These are phyloP conservation scores for Papilio gigon DNA, from an alignment of 2,888 invertebrate genomes.

Conservation along the genomic window DNA sequence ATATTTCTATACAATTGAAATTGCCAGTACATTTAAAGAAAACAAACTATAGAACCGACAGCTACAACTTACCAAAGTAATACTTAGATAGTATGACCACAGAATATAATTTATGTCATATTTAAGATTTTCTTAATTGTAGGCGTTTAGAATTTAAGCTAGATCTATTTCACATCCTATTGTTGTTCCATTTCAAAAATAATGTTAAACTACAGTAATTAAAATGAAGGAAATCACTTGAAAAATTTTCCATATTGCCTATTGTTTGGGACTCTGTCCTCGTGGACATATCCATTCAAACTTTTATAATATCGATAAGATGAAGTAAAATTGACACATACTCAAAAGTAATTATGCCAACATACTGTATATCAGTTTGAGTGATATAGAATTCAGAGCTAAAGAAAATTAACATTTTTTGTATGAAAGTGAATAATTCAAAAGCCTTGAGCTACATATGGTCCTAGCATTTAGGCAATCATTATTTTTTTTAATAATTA, in stretches of 20 bases:
- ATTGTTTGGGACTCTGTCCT: too few relatives aligned
- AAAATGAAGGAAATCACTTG: not conserved
- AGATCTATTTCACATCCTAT: not conserved
- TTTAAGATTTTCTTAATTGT: not conserved
- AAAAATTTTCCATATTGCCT: not conserved
- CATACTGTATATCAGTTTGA: not conserved
- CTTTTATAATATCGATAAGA: too few relatives aligned
- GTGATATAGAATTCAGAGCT: not conserved
- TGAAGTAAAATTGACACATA: too few relatives aligned
- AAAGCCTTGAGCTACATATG: not conserved
- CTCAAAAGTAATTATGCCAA: not conserved
- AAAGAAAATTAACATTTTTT: not conserved
- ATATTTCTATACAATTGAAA: too few relatives aligned
- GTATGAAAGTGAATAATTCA: not conserved
- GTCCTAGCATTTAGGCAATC: too few relatives aligned
- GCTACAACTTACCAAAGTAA: not conserved
- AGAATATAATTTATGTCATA: too few relatives aligned
- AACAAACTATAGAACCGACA: not conserved
- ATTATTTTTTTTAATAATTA: too few relatives aligned
- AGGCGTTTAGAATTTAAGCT: not conserved
- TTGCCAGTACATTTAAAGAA: too few relatives aligned
- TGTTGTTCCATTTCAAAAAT: not conserved
- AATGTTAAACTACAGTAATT: not conserved
- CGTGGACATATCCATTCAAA: too few relatives aligned
- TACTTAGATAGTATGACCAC: too few relatives aligned